These are phyloP conservation scores for Pardosa pseudoannulata DNA, from an alignment of 2,888 invertebrate species.

Conservation along the genomic window DNA sequence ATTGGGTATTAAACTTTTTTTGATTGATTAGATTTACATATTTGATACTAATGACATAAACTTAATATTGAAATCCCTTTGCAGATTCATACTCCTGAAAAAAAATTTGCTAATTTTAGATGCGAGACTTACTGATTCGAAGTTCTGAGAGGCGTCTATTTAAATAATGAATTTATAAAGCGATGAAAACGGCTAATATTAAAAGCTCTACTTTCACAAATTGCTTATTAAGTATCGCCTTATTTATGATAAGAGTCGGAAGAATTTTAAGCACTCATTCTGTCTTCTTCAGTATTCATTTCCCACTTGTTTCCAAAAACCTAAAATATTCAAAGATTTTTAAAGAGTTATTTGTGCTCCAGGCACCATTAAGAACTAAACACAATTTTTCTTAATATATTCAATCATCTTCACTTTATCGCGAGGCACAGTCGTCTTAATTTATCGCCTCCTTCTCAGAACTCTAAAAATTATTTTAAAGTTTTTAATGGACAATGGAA, in stretches of 20 bases:
- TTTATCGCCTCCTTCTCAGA: background rate
- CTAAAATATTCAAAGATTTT: conserved; percentile 9
- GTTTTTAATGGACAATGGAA: conserved; percentile 69
- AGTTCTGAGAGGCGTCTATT: background rate
- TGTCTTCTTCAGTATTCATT: background rate
- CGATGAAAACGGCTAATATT: background rate
- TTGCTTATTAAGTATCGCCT: conserved; percentile 8
- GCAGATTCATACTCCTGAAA: background rate
- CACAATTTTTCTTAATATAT: conserved; percentile 48
- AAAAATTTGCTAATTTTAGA: background rate
- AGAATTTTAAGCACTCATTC: background rate
- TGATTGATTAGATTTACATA: too few species aligned
- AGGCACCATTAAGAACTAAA: conserved; percentile 8
- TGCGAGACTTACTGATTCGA: background rate
- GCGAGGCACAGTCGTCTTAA: conserved; percentile 29
- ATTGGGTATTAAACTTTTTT: too few species aligned
- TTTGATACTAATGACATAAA: too few species aligned
- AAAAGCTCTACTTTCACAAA: conserved; percentile 4
- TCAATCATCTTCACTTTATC: conserved; percentile 34
- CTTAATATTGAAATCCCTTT: too few species aligned
- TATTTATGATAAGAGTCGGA: background rate
- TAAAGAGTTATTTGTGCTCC: conserved; percentile 3
- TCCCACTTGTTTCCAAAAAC: background rate
- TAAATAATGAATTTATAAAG: background rate
- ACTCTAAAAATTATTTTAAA: conserved; percentile 52